A percentile compares a stretch with the other conserved stretches of the same genome.
phyloP scores from a whole-genome alignment of 2,797 vertebrate genomes.

The Hydrolagus colliei region DNA sequence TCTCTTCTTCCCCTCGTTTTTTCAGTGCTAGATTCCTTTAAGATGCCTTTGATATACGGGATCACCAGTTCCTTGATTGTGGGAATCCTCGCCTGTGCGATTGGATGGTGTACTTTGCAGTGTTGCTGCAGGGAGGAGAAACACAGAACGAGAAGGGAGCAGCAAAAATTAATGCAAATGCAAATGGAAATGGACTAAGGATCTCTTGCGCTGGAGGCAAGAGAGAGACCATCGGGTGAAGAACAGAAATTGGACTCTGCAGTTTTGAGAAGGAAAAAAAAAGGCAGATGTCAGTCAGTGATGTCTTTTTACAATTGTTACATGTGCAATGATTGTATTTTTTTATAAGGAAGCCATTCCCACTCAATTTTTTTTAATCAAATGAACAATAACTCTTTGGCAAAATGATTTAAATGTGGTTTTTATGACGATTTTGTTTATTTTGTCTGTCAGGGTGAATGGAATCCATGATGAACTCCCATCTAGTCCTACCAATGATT shows the following conservation, averaged over 20 bases:
- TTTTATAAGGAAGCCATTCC: conserved; percentile 6
- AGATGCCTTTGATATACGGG: conserved; percentile 83
- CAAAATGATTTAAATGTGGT: conserved; percentile 3
- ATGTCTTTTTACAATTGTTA: background rate
- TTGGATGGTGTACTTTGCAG: conserved; percentile 80
- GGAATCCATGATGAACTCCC: background rate
- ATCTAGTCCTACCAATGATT: background rate
- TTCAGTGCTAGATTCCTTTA: conserved; percentile 85
- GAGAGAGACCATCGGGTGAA: background rate
- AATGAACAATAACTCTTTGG: background rate
- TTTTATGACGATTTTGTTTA: background rate
- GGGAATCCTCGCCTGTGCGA: conserved; percentile 79
- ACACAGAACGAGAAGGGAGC: background rate
- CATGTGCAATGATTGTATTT: conserved; percentile 24
- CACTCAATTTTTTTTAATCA: background rate
- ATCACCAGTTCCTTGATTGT: conserved; percentile 64
- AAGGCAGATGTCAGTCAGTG: background rate
- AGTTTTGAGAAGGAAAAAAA: background rate
- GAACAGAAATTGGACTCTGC: background rate
- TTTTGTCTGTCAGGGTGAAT: background rate
- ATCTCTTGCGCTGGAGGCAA: background rate
- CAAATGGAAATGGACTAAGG: background rate
- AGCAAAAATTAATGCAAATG: background rate
- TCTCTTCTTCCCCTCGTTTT: background rate
- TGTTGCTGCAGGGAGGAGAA: conserved; percentile 42